A percentile compares a stretch with the other conserved stretches of the same genome.
phyloP scores from a whole-genome alignment of 2,888 invertebrate species.

The Drosophila tanythrix region DNA sequence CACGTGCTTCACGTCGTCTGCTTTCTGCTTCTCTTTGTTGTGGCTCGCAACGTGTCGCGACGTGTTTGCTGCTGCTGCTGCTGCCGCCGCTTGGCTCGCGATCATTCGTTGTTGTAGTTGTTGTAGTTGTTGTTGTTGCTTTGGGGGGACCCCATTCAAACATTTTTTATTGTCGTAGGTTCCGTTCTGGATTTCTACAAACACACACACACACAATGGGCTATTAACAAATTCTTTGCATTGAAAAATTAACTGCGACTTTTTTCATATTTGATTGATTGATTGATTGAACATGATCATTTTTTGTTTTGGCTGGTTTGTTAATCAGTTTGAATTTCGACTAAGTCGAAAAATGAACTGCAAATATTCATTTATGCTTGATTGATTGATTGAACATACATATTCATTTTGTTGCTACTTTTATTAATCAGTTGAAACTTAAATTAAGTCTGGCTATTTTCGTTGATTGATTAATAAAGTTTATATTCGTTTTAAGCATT shows the following conservation, averaged over 20 bases:
- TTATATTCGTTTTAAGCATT: neutral
- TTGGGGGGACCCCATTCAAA: slow-evolving; percentile 32
- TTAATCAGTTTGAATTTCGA: neutral
- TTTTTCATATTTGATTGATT: neutral
- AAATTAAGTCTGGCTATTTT: no score
- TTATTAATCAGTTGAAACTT: neutral
- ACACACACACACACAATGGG: neutral
- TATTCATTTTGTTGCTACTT: neutral
- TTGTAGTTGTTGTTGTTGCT: slow-evolving; percentile 4
- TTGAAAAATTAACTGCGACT: neutral
- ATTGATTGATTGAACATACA: neutral
- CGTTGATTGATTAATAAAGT: neutral
- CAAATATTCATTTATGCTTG: neutral
- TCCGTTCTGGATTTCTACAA: slow-evolving; percentile 21
- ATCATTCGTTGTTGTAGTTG: slow-evolving; percentile 11
- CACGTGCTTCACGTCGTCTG: slow-evolving; percentile 75
- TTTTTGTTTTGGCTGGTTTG: neutral
- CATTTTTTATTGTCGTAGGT: slow-evolving; percentile 63
- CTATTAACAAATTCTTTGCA: neutral
- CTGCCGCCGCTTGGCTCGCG: neutral
- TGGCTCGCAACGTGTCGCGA: slow-evolving; percentile 4
- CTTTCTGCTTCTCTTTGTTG: slow-evolving; percentile 17
- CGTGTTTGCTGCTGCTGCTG: slow-evolving; percentile 7
- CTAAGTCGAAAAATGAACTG: neutral
- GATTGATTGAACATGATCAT: neutral